Conservation (phyloP, 2,113 vertebrate species). For the Myxocyprinus asiaticus region DNA sequence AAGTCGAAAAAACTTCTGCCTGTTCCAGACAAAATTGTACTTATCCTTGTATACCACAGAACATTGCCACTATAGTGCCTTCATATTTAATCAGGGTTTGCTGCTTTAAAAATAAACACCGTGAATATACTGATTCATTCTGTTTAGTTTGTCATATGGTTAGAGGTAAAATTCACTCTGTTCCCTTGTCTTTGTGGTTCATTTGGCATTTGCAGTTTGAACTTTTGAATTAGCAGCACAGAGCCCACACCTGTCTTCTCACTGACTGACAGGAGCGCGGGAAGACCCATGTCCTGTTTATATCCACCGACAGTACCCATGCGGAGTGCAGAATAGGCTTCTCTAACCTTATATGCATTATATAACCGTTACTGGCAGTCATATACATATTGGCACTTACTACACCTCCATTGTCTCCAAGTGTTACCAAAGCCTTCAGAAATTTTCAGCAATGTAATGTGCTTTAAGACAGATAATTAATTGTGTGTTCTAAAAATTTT, state of each 20-base stretch:
- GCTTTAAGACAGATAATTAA: background rate
- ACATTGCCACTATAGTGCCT: no score
- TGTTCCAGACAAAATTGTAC: no score
- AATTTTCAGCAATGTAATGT: background rate
- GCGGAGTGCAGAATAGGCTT: background rate
- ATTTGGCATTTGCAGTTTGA: background rate
- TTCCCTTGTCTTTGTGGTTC: constrained; percentile 11
- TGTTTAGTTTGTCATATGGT: background rate
- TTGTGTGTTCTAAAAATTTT: background rate
- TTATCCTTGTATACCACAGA: no score
- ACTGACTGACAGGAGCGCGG: constrained; percentile 62
- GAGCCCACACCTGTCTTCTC: constrained; percentile 63
- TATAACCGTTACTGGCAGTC: background rate
- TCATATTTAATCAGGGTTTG: no score
- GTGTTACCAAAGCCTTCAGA: background rate
- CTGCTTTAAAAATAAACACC: no score
- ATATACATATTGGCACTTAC: background rate
- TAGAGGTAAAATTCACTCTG: background rate
- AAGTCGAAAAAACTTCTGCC: no score
- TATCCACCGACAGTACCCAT: constrained; percentile 1
- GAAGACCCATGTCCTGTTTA: constrained; percentile 47
- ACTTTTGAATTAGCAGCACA: background rate
- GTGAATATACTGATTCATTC: background rate
- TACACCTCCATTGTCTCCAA: background rate
- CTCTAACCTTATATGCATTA: background rate